These are phyloP conservation scores for Spodoptera frugiperda DNA, from an alignment of 1,140 invertebrate species.

Conservation along the genomic window DNA sequence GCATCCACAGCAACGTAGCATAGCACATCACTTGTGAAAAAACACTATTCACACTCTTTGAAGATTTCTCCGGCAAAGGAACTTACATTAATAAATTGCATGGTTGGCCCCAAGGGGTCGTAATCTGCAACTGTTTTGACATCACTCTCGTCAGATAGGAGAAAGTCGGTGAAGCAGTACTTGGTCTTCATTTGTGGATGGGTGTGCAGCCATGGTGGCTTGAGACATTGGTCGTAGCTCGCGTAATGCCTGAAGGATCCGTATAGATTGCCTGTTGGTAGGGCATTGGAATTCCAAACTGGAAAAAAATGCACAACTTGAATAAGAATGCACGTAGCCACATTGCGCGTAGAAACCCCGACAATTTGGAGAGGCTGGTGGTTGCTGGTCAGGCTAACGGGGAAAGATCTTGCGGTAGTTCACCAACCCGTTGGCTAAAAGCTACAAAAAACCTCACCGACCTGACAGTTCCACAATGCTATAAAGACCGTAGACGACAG, in stretches of 20 bases:
- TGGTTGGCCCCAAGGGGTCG: slow-evolving; percentile 27
- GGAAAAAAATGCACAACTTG: neutral
- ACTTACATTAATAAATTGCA: slow-evolving; percentile 57
- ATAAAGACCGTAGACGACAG: too few relatives aligned
- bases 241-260: neutral
- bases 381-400: too few relatives aligned
- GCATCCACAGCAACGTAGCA: too few relatives aligned
- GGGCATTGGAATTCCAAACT: slow-evolving; percentile 32
- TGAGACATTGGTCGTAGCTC: slow-evolving; percentile 21
- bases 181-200: slow-evolving; percentile 73
- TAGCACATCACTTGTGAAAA: too few relatives aligned
- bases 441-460: too few relatives aligned
- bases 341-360: too few relatives aligned
- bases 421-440: too few relatives aligned
- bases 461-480: too few relatives aligned
- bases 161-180: slow-evolving; percentile 82
- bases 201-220: slow-evolving; percentile 12
- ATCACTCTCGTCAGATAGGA: slow-evolving; percentile 29
- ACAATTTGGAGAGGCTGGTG: too few relatives aligned
- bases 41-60: too few relatives aligned
- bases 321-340: too few relatives aligned
- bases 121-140: slow-evolving; percentile 4
- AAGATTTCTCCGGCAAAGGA: neutral
- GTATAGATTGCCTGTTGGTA: slow-evolving; percentile 1
- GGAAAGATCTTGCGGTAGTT: too few relatives aligned